Conservation (phyloP, 2,113 vertebrate genomes). For the Meriones unguiculatus region DNA sequence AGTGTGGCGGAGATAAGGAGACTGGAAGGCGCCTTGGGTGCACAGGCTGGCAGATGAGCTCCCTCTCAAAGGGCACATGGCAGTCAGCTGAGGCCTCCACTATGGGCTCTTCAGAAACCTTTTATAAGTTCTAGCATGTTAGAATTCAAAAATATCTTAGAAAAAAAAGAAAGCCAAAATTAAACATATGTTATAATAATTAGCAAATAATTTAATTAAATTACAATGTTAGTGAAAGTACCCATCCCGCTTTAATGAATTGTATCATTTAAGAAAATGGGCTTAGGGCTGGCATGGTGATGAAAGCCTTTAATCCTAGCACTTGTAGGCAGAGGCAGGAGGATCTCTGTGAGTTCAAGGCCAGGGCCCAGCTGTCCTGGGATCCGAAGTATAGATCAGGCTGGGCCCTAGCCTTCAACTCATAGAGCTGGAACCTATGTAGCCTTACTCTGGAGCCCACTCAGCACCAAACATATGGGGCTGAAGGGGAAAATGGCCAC, state of each 20-base stretch:
- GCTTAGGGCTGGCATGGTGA: background rate
- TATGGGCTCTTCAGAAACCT: background rate
- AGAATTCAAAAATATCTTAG: background rate
- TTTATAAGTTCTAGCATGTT: background rate
- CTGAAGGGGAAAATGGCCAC: too few relatives aligned
- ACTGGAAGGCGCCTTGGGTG: background rate
- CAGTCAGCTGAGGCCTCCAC: too few relatives aligned
- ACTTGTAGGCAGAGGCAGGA: background rate
- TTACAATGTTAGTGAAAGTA: background rate
- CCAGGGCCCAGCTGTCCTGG: background rate
- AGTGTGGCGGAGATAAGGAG: background rate
- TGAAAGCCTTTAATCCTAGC: background rate
- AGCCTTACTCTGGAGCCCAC: too few relatives aligned
- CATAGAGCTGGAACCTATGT: too few relatives aligned
- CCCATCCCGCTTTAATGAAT: background rate
- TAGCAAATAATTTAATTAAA: background rate
- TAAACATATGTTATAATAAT: background rate
- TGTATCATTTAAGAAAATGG: background rate
- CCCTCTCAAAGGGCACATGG: fast-evolving
- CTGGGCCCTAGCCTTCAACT: too few relatives aligned
- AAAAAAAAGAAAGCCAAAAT: background rate
- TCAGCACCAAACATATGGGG: too few relatives aligned
- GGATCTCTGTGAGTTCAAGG: background rate
- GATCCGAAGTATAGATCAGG: too few relatives aligned
- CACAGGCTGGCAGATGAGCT: fast-evolving